Conservation (phyloP, 2,888 invertebrate genomes). For the Spicauda simplicius region DNA sequence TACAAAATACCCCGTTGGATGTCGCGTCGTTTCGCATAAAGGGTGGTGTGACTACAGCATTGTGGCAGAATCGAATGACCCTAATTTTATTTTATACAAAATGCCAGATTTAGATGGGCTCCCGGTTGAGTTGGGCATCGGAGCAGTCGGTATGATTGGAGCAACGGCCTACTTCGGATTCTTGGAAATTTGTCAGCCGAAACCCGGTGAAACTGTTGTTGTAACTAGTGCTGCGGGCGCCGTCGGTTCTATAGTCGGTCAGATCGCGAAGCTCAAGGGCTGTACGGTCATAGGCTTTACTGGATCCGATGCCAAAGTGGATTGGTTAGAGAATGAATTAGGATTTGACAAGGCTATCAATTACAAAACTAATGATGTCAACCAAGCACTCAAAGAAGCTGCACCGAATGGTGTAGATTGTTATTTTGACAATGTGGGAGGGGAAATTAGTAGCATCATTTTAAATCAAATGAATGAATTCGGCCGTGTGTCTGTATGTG, state of each 20-base stretch:
- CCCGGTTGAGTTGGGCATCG: slow-evolving; percentile 83
- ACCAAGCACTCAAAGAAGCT: slow-evolving; percentile 82
- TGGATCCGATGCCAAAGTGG: slow-evolving; percentile 88
- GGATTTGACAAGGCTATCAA: slow-evolving; percentile 89
- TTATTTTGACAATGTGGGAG: slow-evolving; percentile 91
- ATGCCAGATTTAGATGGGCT: slow-evolving; percentile 82
- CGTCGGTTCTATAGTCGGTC: slow-evolving; percentile 89
- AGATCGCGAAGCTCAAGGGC: slow-evolving; percentile 90
- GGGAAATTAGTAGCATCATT: slow-evolving; percentile 84
- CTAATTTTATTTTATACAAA: slow-evolving; percentile 46
- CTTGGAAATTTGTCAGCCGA: slow-evolving; percentile 87
- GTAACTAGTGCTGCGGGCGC: slow-evolving; percentile 90
- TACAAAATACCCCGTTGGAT: slow-evolving; percentile 85
- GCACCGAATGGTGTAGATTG: slow-evolving; percentile 90
- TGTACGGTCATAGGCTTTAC: slow-evolving; percentile 87
- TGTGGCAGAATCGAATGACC: slow-evolving; percentile 39
- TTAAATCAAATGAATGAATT: slow-evolving; percentile 84
- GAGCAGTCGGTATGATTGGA: slow-evolving; percentile 88
- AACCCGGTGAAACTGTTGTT: slow-evolving; percentile 88
- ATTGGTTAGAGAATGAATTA: slow-evolving; percentile 87
- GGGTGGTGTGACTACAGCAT: slow-evolving; percentile 88
- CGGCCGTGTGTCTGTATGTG: slow-evolving; percentile 87
- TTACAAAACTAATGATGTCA: slow-evolving; percentile 87
- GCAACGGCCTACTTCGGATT: slow-evolving; percentile 90
- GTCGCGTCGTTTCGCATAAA: slow-evolving; percentile 82